phyloP scores from a whole-genome alignment of 2,797 vertebrate species.

The Cossypha heuglini region DNA sequence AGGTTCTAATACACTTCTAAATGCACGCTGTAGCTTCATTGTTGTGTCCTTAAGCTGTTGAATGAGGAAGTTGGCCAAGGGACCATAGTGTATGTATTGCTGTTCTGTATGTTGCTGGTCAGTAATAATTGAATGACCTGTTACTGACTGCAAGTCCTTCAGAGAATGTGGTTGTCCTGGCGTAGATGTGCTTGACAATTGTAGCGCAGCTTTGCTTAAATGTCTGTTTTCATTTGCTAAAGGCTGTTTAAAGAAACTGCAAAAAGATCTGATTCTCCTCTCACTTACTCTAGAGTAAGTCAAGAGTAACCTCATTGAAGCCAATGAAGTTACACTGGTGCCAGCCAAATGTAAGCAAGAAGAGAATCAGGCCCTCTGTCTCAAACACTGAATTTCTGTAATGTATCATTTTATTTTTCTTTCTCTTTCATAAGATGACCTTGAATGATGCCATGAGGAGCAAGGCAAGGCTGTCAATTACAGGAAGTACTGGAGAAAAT shows the following conservation, averaged over 20 bases:
- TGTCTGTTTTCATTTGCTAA: slow-evolving; percentile 68
- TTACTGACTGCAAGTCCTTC: slow-evolving; percentile 71
- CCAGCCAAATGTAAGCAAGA: slow-evolving; percentile 15
- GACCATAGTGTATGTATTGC: slow-evolving; percentile 82
- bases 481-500: slow-evolving; percentile 98
- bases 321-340: slow-evolving; percentile 39
- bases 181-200: slow-evolving; percentile 64
- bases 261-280: slow-evolving; percentile 53
- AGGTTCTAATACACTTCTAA: slow-evolving; percentile 88
- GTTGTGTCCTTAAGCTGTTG: slow-evolving; percentile 84
- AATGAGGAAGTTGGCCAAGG: slow-evolving; percentile 89
- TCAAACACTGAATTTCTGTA: slow-evolving; percentile 19
- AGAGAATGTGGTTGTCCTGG: slow-evolving; percentile 62
- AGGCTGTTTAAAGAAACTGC: slow-evolving; percentile 65
- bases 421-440: slow-evolving; percentile 89
- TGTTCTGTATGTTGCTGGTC: slow-evolving; percentile 74
- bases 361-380: slow-evolving; percentile 51
- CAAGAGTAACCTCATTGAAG: slow-evolving; percentile 51
- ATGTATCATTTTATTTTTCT: slow-evolving; percentile 64
- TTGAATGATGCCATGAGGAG: slow-evolving; percentile 95
- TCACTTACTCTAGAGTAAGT: slow-evolving; percentile 51
- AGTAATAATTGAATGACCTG: slow-evolving; percentile 55
- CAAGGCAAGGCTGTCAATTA: slow-evolving; percentile 97
- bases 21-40: slow-evolving; percentile 86
- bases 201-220: slow-evolving; percentile 61